phyloP scores from a whole-genome alignment of 2,797 vertebrate genomes.

The Gymnodraco acuticeps region DNA sequence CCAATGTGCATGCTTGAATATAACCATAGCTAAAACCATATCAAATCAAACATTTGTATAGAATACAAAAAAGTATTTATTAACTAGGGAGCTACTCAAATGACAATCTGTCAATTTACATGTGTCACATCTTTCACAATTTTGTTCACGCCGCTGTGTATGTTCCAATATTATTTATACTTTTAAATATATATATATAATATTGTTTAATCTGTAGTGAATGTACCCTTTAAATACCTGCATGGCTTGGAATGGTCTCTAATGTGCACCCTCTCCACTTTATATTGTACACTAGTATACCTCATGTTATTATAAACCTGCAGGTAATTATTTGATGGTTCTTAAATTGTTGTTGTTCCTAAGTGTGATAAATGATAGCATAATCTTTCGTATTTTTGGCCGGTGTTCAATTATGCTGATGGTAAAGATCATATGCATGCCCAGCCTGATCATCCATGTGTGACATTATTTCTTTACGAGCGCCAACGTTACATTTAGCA shows the following conservation, averaged over 20 bases:
- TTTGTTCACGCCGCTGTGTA: not conserved
- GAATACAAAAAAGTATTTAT: too few relatives aligned
- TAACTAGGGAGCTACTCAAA: too few relatives aligned
- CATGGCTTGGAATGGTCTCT: not conserved
- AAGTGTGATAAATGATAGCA: not conserved
- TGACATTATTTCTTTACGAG: conserved; percentile 3
- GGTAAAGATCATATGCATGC: not conserved
- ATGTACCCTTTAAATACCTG: not conserved
- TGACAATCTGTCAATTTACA: not conserved
- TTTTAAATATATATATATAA: not conserved
- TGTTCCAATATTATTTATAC: not conserved
- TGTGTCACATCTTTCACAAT: not conserved
- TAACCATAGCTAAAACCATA: too few relatives aligned
- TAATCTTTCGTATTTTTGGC: not conserved
- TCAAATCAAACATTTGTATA: too few relatives aligned
- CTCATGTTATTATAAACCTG: not conserved
- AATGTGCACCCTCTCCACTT: not conserved
- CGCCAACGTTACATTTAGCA: conserved; percentile 20
- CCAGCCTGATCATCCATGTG: not conserved
- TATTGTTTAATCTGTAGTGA: not conserved
- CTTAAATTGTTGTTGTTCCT: too few relatives aligned
- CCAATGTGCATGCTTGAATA: too few relatives aligned
- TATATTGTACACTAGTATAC: not conserved
- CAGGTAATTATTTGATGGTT: not conserved
- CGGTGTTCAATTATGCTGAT: not conserved